Percentiles rank a stretch among this genome's conserved stretches.
Conservation (phyloP, 2,113 vertebrate genomes). For the Rhynchopsitta pachyrhyncha region DNA sequence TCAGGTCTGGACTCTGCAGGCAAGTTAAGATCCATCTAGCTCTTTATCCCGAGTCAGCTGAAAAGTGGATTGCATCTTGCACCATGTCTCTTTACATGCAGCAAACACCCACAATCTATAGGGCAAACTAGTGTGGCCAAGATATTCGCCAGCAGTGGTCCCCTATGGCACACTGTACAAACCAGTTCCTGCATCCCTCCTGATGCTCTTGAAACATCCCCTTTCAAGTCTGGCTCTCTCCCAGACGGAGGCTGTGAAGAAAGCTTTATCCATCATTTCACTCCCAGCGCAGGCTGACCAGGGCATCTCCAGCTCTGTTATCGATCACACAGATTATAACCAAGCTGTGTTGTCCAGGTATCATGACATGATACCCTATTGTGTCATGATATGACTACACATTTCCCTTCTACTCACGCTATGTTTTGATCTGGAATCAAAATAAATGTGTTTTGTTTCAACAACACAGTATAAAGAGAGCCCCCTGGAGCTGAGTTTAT, state of each 20-base stretch:
- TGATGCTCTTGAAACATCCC: not conserved
- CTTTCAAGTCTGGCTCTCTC: not conserved
- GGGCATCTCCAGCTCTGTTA: not conserved
- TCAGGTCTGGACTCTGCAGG: not conserved
- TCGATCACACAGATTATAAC: not conserved
- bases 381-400: not conserved
- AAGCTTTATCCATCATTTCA: not conserved
- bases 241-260: not conserved
- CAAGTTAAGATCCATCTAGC: not conserved
- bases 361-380: accelerated
- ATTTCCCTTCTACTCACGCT: not conserved
- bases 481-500: not conserved
- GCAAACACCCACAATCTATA: not conserved
- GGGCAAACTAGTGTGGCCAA: accelerated
- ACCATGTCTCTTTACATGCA: accelerated
- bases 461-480: not conserved
- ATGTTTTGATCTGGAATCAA: not conserved
- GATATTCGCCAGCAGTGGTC: not conserved
- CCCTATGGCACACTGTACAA: not conserved
- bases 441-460: not conserved
- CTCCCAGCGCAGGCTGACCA: not conserved
- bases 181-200: not conserved
- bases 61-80: accelerated
- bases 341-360: not conserved
- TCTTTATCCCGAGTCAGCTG: not conserved